Base-by-base conservation (phyloP, 2,797 vertebrate species). In the Peromyscus aztecus region DNA sequence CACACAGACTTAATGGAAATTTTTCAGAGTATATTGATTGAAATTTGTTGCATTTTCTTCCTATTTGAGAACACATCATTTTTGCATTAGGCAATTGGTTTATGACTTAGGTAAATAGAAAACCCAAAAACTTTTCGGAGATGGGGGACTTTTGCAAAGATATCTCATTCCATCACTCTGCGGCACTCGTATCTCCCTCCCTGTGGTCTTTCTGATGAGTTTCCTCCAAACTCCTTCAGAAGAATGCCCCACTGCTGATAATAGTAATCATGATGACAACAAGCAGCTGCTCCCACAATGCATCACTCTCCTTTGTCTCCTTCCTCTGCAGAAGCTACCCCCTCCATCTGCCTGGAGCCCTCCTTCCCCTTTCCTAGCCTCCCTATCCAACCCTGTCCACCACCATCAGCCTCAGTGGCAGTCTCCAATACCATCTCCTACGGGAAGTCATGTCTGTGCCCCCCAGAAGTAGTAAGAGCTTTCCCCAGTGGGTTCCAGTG, bases 1-100 rank as follows among this genome's bases (percentile, higher is more conserved):
- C 67, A 65, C 87, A 89, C 73, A 89, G 67, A 81, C 69, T 89
- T 97, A 96, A 97, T 98, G 94, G 95, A 97, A 98, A 97, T 90
- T 92, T 91, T 94, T 80, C 90, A 89, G 59, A 95, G 63, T 76
- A 55, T 97, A 97, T 97, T 94, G 97, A 98, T 94, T 89, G 78
- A 97, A 98, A 93, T 97, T 85, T 88, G 83, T 89, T 94, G 86
- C 37, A 27, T 91, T 97, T 97, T 92, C 94, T 97, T 94, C 46
- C 90, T 83, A 67, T 85, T 89, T 84, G 61, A 96, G 59, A 97
- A 85, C 65, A 96, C 85, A 91, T 87, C 94, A 65, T 92, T 96
- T 97, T 94, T 96, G 86, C 89, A 95, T 29, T 63, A 96, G 86
- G 94, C 89, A 78, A 83, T 89, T n/a, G 13, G 93, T 94, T 73